A percentile compares a stretch with the other conserved stretches of the same genome.
Conservation (phyloP, 2,113 vertebrate genomes). For the Leiothrix lutea region DNA sequence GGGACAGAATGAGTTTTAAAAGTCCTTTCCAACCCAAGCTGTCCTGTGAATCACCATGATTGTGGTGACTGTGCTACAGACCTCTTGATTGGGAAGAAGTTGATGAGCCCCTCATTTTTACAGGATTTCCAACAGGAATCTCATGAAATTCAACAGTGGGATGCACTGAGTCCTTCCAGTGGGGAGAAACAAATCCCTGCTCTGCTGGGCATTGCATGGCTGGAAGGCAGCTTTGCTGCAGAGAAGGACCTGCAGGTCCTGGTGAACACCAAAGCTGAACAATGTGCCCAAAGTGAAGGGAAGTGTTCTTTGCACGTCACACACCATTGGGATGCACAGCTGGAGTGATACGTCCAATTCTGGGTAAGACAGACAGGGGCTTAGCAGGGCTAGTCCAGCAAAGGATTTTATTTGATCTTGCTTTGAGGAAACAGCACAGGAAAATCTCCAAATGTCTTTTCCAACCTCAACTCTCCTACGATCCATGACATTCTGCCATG, state of each 20-base stretch:
- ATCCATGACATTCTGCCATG: not conserved
- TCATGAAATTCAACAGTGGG: not conserved
- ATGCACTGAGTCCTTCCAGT: not conserved
- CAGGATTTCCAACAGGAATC: not conserved
- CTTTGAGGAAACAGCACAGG: not conserved
- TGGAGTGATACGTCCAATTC: not conserved
- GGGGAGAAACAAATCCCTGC: not conserved
- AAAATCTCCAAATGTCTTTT: not conserved
- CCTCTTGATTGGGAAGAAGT: not conserved
- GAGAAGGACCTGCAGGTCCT: not conserved
- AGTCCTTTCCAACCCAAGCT: not conserved
- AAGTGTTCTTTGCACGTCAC: not conserved
- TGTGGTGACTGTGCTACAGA: not conserved
- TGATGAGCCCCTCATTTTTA: not conserved
- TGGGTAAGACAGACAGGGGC: not conserved
- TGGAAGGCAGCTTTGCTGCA: not conserved
- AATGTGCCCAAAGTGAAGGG: not conserved
- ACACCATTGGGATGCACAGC: not conserved
- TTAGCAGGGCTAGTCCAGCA: not conserved
- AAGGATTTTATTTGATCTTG: not conserved
- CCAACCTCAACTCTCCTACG: not conserved
- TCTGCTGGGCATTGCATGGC: fast-evolving
- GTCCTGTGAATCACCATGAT: not conserved
- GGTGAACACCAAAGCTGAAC: not conserved
- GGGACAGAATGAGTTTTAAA: not conserved